Conservation (phyloP, 2,113 vertebrate genomes). For the Clupea harengus region DNA sequence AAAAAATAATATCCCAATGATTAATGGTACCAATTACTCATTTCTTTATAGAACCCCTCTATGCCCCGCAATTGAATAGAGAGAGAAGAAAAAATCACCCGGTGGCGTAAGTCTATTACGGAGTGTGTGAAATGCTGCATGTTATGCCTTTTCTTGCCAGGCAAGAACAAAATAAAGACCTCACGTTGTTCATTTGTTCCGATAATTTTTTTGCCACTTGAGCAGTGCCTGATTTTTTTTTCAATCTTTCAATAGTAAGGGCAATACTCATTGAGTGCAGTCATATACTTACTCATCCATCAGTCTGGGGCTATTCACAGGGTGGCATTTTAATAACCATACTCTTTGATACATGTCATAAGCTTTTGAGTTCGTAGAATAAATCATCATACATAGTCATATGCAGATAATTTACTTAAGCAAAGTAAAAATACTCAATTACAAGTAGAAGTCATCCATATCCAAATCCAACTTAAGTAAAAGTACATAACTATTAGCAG, state of each 20-base stretch:
- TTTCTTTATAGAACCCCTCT: conserved; percentile 62
- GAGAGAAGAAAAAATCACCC: conserved; percentile 55
- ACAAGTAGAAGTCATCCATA: too few relatives aligned
- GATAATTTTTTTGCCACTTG: conserved; percentile 62
- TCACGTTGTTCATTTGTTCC: conserved; percentile 29
- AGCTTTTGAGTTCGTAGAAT: conserved; percentile 22
- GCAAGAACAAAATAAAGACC: conserved; percentile 49
- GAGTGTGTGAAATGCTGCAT: conserved; percentile 54
- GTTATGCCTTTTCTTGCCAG: conserved; percentile 57
- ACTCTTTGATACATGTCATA: conserved; percentile 40
- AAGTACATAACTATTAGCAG: too few relatives aligned
- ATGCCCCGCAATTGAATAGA: conserved; percentile 43
- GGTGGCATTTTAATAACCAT: conserved; percentile 29
- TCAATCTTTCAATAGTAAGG: conserved; percentile 38
- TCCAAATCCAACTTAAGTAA: too few relatives aligned
- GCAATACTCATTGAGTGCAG: conserved; percentile 52
- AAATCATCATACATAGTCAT: not conserved
- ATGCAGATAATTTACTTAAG: too few relatives aligned
- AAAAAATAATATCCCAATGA: conserved; percentile 67
- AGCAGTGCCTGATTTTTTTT: conserved; percentile 53
- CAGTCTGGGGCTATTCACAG: conserved; percentile 45
- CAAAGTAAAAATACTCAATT: too few relatives aligned
- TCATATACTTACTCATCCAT: conserved; percentile 55
- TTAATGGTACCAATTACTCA: conserved; percentile 75
- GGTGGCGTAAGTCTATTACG: conserved; percentile 55